These are phyloP conservation scores for Drosophila barbarae DNA, from an alignment of 2,888 invertebrate genomes.

Conservation along the genomic window DNA sequence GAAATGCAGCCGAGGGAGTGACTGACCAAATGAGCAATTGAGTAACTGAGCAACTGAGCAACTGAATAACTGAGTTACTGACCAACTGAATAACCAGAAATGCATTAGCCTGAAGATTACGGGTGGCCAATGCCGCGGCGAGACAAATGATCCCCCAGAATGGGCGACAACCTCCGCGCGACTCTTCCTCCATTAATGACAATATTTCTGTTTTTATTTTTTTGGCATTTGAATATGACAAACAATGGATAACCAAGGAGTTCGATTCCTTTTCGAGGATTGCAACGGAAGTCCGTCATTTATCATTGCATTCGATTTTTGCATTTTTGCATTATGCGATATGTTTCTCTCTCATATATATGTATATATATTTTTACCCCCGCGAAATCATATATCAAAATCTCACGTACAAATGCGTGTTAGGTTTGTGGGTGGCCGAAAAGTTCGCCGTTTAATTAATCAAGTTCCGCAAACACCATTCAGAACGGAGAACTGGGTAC, in stretches of 20 bases:
- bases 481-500: conserved; percentile 3
- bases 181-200: conserved; percentile 61
- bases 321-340: conserved; percentile 55
- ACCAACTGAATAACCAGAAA: conserved; percentile 38
- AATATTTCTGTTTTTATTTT: conserved; percentile 54
- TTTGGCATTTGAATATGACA: conserved; percentile 72
- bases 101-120: conserved; percentile 60
- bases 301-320: conserved; percentile 64
- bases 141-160: conserved; percentile 66
- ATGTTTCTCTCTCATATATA: conserved; percentile 5
- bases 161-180: conserved; percentile 17
- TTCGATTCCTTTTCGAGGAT: conserved; percentile 37
- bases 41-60: conserved; percentile 3
- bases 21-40: conserved; percentile 23
- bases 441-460: conserved; percentile 62
- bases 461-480: conserved; percentile 40
- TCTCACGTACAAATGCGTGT: conserved; percentile 59
- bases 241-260: conserved; percentile 53
- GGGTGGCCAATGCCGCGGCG: conserved; percentile 56
- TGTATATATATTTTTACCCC: conserved; percentile 2
- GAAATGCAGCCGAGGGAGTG: conserved; percentile 37
- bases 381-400: conserved; percentile 67
- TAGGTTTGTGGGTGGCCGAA: conserved; percentile 64
- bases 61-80: conserved; percentile 13
- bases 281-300: conserved; percentile 72